A percentile compares a stretch with the other conserved stretches of the same genome.
Evolutionary conservation across 1,140 invertebrate genomes (phyloP).

Genomic region (Dreissena polymorpha): DNA sequence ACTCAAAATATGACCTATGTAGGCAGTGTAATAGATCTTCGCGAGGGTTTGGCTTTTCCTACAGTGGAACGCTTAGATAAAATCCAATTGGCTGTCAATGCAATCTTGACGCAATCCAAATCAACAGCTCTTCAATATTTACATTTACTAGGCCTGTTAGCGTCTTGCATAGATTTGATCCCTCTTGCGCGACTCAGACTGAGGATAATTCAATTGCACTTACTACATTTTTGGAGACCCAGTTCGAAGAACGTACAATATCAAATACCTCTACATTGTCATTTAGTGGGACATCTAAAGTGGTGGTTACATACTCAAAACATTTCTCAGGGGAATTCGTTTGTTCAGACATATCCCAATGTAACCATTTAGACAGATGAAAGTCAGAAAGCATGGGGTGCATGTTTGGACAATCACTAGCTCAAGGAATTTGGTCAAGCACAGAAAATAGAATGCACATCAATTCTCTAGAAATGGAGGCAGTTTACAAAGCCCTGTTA

Average conservation of each 20-base stretch:
- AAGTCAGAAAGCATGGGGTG: not conserved
- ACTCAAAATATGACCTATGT: not conserved
- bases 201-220: slow-evolving; percentile 29
- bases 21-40: not conserved
- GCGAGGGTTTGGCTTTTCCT: not conserved
- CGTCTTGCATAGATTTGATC: slow-evolving; percentile 18
- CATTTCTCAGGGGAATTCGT: slow-evolving; percentile 15
- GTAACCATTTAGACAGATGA: not conserved
- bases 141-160: not conserved
- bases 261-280: no score
- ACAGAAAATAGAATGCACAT: slow-evolving; percentile 11
- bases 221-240: slow-evolving; percentile 19
- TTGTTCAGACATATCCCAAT: not conserved
- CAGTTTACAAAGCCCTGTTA: slow-evolving; percentile 30
- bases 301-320: slow-evolving; percentile 38
- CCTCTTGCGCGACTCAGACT: not conserved
- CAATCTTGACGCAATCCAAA: not conserved
- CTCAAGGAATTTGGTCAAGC: slow-evolving; percentile 18
- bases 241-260: not conserved
- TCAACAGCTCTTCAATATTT: not conserved
- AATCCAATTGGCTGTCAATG: not conserved
- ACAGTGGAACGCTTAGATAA: not conserved
- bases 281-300: slow-evolving; percentile 1
- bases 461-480: slow-evolving; percentile 38
- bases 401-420: slow-evolving; percentile 1